Conservation (phyloP, 2,888 invertebrate species). For the Hirtodrosophila confusa region DNA sequence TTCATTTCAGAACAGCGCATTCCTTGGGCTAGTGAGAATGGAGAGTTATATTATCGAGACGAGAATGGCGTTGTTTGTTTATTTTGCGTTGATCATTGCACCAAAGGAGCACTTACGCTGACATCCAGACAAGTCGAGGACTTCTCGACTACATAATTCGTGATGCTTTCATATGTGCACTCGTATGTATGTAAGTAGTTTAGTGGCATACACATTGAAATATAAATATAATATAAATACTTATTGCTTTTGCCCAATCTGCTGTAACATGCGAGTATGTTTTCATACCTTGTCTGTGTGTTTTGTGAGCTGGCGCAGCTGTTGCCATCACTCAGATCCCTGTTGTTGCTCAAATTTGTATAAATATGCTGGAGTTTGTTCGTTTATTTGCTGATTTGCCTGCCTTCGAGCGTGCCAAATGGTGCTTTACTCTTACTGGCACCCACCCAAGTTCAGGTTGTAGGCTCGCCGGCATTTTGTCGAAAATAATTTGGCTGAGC, state of each 20-base stretch:
- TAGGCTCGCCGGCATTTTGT: conserved; percentile 53
- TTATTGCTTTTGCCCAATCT: conserved; percentile 33
- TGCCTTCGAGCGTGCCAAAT: conserved; percentile 72
- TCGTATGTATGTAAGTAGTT: no score
- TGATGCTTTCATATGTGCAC: conserved; percentile 23
- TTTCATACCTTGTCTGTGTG: conserved; percentile 37
- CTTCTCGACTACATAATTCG: conserved; percentile 33
- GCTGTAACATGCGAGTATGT: conserved; percentile 16
- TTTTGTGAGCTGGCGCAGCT: conserved; percentile 56
- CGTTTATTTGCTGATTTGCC: conserved; percentile 73
- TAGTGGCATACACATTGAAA: conserved; percentile 6
- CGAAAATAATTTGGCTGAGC: conserved; percentile 70
- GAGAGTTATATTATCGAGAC: neutral
- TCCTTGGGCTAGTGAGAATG: neutral
- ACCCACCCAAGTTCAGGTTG: conserved; percentile 26
- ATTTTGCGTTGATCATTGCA: conserved; percentile 11
- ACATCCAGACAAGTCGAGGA: neutral
- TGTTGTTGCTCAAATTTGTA: conserved; percentile 58
- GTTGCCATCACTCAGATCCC: conserved; percentile 34
- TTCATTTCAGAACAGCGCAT: neutral
- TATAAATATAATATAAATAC: conserved; percentile 23
- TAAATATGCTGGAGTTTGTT: conserved; percentile 58
- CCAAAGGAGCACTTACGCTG: conserved; percentile 14
- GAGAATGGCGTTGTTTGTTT: conserved; percentile 6
- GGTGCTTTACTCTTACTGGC: conserved; percentile 58